Evolutionary conservation across 2,888 invertebrate species (phyloP).

Genomic region (Mythimna loreyi): DNA sequence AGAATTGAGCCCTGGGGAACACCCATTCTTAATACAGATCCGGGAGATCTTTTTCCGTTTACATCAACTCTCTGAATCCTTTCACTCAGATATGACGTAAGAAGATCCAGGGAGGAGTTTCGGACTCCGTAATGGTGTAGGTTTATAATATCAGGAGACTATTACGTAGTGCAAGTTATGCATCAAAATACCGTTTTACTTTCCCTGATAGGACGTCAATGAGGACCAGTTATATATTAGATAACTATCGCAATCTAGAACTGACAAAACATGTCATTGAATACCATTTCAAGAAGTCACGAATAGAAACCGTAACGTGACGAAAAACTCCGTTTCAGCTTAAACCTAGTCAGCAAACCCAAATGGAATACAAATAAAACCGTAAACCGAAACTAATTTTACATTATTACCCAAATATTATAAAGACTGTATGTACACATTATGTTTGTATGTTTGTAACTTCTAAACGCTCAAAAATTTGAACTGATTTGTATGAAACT

Average conservation of each 20-base stretch:
- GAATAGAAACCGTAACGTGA: constrained; percentile 6
- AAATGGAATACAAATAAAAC: constrained; percentile 7
- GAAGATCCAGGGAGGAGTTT: too few species aligned
- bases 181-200: neutral
- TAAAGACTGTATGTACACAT: too few species aligned
- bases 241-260: neutral
- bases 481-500: too few species aligned
- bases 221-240: neutral
- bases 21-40: too few species aligned
- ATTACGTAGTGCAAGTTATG: neutral
- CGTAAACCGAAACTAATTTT: neutral
- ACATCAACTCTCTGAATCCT: too few species aligned
- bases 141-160: too few species aligned
- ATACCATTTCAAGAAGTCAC: constrained; percentile 5
- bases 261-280: neutral
- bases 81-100: too few species aligned
- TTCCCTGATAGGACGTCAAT: neutral
- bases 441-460: too few species aligned
- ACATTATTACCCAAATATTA: neutral
- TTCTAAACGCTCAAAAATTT: too few species aligned
- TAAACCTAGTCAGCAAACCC: neutral
- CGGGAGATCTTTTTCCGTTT: too few species aligned
- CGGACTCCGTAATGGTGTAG: too few species aligned
- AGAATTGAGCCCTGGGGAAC: too few species aligned
- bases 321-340: neutral